Conservation (phyloP, 2,113 vertebrate genomes). For the Saccopteryx leptura region DNA sequence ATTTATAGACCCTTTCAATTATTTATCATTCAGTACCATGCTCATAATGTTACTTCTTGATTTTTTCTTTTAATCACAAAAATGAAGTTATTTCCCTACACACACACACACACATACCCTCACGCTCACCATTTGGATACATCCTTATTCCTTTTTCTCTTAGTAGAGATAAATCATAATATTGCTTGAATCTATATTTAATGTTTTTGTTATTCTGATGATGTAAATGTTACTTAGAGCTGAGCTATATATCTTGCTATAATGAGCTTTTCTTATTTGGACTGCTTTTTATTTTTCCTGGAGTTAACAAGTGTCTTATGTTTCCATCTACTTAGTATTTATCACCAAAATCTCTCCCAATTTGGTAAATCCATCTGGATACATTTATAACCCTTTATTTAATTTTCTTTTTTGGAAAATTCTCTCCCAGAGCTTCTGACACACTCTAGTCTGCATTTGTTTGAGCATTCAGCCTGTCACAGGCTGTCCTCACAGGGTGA, state of each 20-base stretch:
- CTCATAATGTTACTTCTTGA: neutral
- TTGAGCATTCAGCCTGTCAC: neutral
- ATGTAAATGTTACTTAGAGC: neutral
- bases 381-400: neutral
- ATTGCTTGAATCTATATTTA: neutral
- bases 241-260: neutral
- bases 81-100: neutral
- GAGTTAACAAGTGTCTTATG: neutral
- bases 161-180: neutral
- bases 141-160: neutral
- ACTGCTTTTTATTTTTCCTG: slow-evolving; percentile 29
- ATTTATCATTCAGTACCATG: neutral
- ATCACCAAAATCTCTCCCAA: neutral
- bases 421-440: neutral
- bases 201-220: neutral
- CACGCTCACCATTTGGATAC: neutral
- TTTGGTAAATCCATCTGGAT: neutral
- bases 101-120: neutral
- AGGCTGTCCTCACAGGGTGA: neutral
- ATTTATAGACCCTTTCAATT: neutral
- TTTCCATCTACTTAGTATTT: slow-evolving; percentile 4
- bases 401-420: neutral
- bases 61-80: slow-evolving; percentile 33
- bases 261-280: neutral
- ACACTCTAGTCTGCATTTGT: neutral